Base-by-base conservation (phyloP, 2,888 invertebrate species). In the Nycteola revayana region DNA sequence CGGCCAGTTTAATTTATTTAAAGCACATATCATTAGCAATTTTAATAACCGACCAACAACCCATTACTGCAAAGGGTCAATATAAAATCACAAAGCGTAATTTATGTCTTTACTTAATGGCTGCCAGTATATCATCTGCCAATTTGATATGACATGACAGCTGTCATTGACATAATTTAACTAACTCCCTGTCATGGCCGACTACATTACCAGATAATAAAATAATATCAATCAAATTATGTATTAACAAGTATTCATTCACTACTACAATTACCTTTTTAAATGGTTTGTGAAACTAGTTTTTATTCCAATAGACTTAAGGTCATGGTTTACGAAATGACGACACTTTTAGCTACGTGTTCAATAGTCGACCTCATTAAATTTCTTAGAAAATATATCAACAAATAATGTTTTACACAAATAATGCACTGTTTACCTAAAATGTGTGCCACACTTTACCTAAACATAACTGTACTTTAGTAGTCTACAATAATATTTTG, bases 91-190 rank as follows among this genome's bases (percentile, higher is more conserved):
- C 5, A 14, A 21, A 7, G 7, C 21, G 2, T 36, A 31, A 42
- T 46, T 42, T 37, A 42, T 42, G 34, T 24, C 35, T 25, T 32
- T 42, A 46, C 38, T 42, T 27, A 39, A 54, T 40, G 43, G n/a
- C 42, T 36, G 31, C 40, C 33, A 49, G 38, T 42, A 37, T 50
- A 45, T 50, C 51, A 49, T 46, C 48, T 8, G 37, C 35, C 37
- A 36, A 46, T 27, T 37, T 54, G 54, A 57, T 51, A 45, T 54
- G 54, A 57, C 54, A 45, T 54, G 54, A 57, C 54, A 48, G 39
- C 42, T 52, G 54, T 49, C 58, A 46, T 57, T 57, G 58, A 57
- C 54, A 54, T 36, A 39, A 54, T 51, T 57, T 51, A 36, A 23
- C 20, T 31, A 44, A 41, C 38, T 52, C 36, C 36, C 54, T 36